Base-by-base conservation (phyloP, 2,888 invertebrate species). In the Dryadula phaetusa region DNA sequence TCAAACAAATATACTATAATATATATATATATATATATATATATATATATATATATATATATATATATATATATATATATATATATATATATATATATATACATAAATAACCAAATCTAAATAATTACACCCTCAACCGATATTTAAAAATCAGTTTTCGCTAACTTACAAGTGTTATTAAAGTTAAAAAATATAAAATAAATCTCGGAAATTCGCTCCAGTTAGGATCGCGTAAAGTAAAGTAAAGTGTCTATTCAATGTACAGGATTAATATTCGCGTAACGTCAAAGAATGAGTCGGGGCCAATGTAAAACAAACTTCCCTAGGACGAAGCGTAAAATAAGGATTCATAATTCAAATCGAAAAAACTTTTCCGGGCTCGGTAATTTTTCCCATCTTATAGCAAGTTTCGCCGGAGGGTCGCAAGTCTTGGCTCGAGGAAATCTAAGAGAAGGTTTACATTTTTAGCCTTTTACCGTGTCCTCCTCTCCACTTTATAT, bases 261-360 rank as follows among this genome's bases (percentile, higher is more conserved):
- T 77, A 74, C 77, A 79, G 76, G 80, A 83, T 85, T 86, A 85
- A 85, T 85, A 86, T 88, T 87, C 82, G 76, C 80, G 75, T 77
- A 76, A 79, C 79, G 81, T 82, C 84, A 85, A 82, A 84, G 81
- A 86, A 87, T 84, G 81, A 82, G 80, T 81, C 79, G 70, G 76
- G 79, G 80, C 81, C 84, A 82, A 85, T 90, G 84, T 88, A 81
- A 86, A 88, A 87, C 86, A 87, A 91, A 90, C 85, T 88, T 88
- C 79, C 76, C 82, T 81, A 83, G 85, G 82, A 81, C 83, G 84
- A 78, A 86, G 87, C 87, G 86, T 89, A 87, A 90, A 92, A 90
- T 91, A 92, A 91, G 89, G 90, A 91, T 90, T 90, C 91, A 91
- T 92, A 92, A 92, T 92, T 92, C 91, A 90, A 92, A 92, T 91